A percentile compares a stretch with the other conserved stretches of the same genome.
These are phyloP conservation scores for Stichodactyla mertensii DNA, from an alignment of 64 coral and sea anemone genomes.

Conservation along the genomic window DNA sequence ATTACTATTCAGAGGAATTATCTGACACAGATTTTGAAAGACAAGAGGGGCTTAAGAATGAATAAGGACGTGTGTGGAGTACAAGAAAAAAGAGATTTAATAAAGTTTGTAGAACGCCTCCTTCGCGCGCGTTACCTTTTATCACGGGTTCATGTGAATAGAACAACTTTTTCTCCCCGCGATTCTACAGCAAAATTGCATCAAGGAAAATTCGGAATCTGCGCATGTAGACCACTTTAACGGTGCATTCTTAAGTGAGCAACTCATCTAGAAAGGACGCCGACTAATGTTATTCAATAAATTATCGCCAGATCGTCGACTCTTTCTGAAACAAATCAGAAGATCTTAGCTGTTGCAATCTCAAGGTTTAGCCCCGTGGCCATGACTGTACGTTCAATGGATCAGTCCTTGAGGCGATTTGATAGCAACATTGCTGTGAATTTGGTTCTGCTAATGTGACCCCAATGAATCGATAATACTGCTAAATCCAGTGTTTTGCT, in stretches of 20 bases:
- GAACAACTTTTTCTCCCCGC: neutral
- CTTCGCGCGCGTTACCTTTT: neutral
- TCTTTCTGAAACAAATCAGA: slow-evolving; percentile 16
- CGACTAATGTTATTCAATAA: slow-evolving; percentile 22
- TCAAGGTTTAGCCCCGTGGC: neutral
- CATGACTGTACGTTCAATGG: neutral
- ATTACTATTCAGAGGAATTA: slow-evolving; percentile 10
- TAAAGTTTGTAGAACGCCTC: slow-evolving; percentile 12
- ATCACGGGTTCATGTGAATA: neutral
- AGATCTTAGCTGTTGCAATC: slow-evolving; percentile 14
- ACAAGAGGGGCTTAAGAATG: neutral
- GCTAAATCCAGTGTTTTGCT: neutral
- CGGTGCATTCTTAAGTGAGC: slow-evolving; percentile 23
- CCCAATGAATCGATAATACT: neutral
- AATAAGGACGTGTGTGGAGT: neutral
- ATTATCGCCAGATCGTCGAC: slow-evolving; percentile 26
- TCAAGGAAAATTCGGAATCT: neutral
- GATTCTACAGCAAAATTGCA: neutral
- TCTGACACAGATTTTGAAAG: neutral
- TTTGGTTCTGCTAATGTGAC: neutral
- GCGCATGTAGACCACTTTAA: slow-evolving; percentile 5
- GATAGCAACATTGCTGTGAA: neutral
- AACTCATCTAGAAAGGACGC: slow-evolving; percentile 3
- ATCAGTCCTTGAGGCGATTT: slow-evolving; percentile 1
- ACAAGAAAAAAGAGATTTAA: neutral